Evolutionary conservation across 2,797 vertebrate genomes (phyloP).

Genomic region (Myotis pilosus): DNA sequence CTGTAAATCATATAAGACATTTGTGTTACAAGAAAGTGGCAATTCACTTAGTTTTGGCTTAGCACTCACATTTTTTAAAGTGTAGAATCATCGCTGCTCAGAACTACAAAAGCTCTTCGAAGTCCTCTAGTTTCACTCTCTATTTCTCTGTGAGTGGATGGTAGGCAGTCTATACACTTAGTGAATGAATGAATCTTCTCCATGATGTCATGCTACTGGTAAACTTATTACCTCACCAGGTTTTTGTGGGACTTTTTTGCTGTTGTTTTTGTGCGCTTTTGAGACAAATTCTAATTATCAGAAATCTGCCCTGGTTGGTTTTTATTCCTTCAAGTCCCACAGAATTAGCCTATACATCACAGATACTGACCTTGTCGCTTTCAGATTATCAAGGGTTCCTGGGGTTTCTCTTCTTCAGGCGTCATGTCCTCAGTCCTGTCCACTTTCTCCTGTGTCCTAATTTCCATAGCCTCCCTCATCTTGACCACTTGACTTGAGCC

Average conservation of each 20-base stretch:
- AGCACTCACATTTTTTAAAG: background rate
- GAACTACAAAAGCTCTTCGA: background rate
- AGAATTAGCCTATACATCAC: background rate
- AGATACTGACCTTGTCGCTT: background rate
- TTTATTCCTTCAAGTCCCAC: background rate
- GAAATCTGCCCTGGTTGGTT: background rate
- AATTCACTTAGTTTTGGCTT: background rate
- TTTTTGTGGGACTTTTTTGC: background rate
- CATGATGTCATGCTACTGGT: background rate
- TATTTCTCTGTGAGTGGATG: background rate
- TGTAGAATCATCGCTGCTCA: background rate
- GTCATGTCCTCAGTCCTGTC: background rate
- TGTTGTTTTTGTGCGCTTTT: background rate
- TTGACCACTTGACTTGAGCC: background rate
- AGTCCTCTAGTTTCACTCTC: background rate
- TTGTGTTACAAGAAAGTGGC: conserved; percentile 8
- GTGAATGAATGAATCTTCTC: background rate
- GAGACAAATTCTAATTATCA: conserved; percentile 31
- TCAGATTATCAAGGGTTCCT: background rate
- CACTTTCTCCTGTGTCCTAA: background rate
- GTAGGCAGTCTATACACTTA: background rate
- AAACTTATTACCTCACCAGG: background rate
- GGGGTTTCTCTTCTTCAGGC: background rate
- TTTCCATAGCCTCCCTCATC: background rate
- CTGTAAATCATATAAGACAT: conserved; percentile 56